These are phyloP conservation scores for Melolontha melolontha DNA, from an alignment of 2,888 invertebrate species.

Conservation along the genomic window DNA sequence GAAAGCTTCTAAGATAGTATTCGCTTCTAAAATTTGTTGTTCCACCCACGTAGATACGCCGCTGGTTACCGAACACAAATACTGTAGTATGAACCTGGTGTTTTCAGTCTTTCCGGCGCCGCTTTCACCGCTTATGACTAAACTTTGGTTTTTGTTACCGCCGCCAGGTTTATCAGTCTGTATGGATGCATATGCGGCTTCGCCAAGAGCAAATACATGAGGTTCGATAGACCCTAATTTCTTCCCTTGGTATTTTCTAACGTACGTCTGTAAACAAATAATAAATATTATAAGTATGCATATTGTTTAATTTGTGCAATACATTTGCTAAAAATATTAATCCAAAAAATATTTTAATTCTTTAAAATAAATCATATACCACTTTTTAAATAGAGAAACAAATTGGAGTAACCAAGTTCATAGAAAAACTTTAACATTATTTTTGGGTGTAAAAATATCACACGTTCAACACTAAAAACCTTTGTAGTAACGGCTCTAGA, in stretches of 20 bases:
- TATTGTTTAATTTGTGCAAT: no score
- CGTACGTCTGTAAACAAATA: conserved; percentile 76
- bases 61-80: conserved; percentile 86
- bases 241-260: conserved; percentile 84
- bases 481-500: no score
- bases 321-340: no score
- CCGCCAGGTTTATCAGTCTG: conserved; percentile 65
- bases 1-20: conserved; percentile 92
- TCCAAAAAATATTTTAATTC: no score
- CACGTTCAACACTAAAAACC: no score
- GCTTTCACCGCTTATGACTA: conserved; percentile 93
- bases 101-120: conserved; percentile 96
- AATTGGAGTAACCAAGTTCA: no score
- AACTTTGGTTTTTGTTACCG: conserved; percentile 75
- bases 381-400: no score
- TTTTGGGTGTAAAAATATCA: no score
- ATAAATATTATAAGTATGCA: no score
- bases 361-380: no score
- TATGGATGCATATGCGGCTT: conserved; percentile 86
- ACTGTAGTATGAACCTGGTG: conserved; percentile 91
- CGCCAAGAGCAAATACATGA: conserved; percentile 91
- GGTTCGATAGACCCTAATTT: conserved; percentile 86
- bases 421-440: no score
- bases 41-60: conserved; percentile 93
- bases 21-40: conserved; percentile 93